These are phyloP conservation scores for Nasonovia ribisnigri DNA, from an alignment of 2,888 invertebrate genomes.

Conservation along the genomic window DNA sequence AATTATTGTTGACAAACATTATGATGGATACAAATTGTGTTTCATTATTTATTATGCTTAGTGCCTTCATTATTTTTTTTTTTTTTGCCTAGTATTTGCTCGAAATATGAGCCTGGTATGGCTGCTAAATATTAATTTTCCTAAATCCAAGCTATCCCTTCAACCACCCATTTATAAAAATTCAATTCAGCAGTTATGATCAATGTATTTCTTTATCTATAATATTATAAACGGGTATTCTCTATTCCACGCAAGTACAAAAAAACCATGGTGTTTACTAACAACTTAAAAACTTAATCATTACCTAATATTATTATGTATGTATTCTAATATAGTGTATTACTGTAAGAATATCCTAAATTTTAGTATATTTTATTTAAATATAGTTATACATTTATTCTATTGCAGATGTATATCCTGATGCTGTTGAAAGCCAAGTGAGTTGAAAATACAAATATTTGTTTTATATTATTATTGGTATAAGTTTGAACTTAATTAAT, in stretches of 20 bases:
- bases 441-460: background rate
- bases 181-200: background rate
- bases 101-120: background rate
- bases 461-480: background rate
- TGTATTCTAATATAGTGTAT: background rate
- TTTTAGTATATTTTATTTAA: background rate
- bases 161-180: background rate
- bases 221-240: background rate
- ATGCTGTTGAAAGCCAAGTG: constrained; percentile 4
- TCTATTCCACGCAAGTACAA: background rate
- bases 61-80: background rate
- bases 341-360: background rate
- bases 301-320: background rate
- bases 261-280: background rate
- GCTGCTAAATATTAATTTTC: background rate
- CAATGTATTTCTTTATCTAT: background rate
- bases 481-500: background rate
- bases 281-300: background rate
- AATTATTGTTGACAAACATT: background rate
- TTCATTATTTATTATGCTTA: background rate
- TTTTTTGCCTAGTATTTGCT: background rate
- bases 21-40: background rate
- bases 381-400: background rate
- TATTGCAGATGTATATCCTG: constrained; percentile 34
- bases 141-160: background rate